phyloP scores from a whole-genome alignment of 2,888 invertebrate genomes.

The Trimorus sp. region DNA sequence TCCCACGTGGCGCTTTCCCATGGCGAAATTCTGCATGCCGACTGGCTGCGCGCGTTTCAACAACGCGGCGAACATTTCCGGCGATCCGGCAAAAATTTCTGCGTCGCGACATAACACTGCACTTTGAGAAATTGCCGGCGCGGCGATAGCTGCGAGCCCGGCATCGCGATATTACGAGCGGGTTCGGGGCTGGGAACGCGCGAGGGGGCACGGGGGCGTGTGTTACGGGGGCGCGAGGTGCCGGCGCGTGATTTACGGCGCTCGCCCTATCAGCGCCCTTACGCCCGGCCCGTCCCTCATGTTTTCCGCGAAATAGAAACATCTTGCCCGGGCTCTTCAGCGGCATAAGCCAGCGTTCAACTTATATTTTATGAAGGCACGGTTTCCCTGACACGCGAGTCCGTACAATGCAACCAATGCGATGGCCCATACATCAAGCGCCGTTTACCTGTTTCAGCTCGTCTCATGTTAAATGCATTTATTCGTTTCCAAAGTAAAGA shows the following conservation, averaged over 20 bases:
- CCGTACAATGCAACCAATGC: slow-evolving; percentile 57
- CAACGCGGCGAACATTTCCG: slow-evolving; percentile 41
- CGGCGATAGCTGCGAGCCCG: slow-evolving; percentile 50
- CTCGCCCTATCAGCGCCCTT: slow-evolving; percentile 59
- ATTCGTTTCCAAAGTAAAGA: slow-evolving; percentile 55
- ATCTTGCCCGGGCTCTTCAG: slow-evolving; percentile 66
- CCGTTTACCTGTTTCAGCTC: slow-evolving; percentile 57
- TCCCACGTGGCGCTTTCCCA: slow-evolving; percentile 49
- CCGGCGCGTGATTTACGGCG: slow-evolving; percentile 61
- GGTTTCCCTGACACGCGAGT: slow-evolving; percentile 67
- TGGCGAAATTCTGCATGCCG: slow-evolving; percentile 42
- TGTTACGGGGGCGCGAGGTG: slow-evolving; percentile 17
- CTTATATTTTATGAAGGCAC: slow-evolving; percentile 69
- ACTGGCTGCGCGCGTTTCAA: slow-evolving; percentile 42
- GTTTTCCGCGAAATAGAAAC: slow-evolving; percentile 68
- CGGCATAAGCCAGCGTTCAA: slow-evolving; percentile 67
- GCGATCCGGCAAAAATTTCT: slow-evolving; percentile 50
- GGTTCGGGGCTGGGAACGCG: slow-evolving; percentile 29
- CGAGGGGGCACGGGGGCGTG: too few species aligned
- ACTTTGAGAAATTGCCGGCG: slow-evolving; percentile 64
- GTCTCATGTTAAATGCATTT: slow-evolving; percentile 58
- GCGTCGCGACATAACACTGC: slow-evolving; percentile 54
- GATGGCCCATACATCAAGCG: slow-evolving; percentile 66
- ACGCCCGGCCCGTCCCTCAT: slow-evolving; percentile 43
- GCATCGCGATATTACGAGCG: slow-evolving; percentile 51